Base-by-base conservation (phyloP, 1,140 invertebrate genomes). In the Periplaneta americana region DNA sequence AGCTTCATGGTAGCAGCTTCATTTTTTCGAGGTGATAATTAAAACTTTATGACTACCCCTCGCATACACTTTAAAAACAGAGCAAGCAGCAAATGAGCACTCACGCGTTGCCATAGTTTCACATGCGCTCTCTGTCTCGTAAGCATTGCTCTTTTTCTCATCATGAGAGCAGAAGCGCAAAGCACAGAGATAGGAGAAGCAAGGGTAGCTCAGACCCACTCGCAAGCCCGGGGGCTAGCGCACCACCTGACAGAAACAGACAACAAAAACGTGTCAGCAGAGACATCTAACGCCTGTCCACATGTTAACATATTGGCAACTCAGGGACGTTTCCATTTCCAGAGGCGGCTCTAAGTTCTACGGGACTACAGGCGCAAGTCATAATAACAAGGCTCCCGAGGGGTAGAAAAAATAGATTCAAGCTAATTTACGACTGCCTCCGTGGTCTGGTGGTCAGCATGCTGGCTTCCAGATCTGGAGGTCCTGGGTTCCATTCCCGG, bases 131-230 rank as follows among this genome's bases (percentile, higher is more conserved):
- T 66, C 22, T 78, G 75, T 79, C 78, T 80, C 13, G 48, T 66
- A 28, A 66, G 48, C 48, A 66, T 66, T 66, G 48, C 48, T 66
- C 48, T 66, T 66, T 28, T 66, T 66, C 86, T 88, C 87, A 88
- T 89, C 88, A 89, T 87, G 88, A 86, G 87, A 87, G 87, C 88
- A 89, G 88, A 88, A 89, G 87, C 87, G 88, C 86, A 89, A 90
- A 90, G 88, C 88, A 89, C 87, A 90, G 88, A 89, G 87, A 89
- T 85, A 90, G 88, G 88, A 89, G 88, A 88, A 90, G 88, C 88
- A 88, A 88, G 86, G 87, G 86, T 87, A 86, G 86, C 87, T 75
- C 81, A 34, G 75, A 75, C 35, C 81, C 75, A 36, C n/a, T 57
- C 81, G 78, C 75, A 75, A 81, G 81, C 36, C 76, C 75, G 32